Base-by-base conservation (phyloP, 2,797 vertebrate genomes). In the Steatocranus sp. region DNA sequence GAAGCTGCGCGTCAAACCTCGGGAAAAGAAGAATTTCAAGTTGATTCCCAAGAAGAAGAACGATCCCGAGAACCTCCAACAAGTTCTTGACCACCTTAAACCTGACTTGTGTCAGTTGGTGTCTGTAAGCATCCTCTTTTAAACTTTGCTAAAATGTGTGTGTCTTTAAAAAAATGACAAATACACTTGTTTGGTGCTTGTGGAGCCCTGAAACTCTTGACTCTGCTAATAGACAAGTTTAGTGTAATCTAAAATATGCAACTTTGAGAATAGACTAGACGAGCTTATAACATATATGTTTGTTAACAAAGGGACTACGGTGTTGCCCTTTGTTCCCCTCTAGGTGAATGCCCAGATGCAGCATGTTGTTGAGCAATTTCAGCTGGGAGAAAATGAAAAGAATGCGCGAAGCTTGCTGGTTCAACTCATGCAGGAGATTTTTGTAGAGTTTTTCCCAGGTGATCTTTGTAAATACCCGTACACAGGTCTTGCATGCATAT, bases 391-490 rank as follows among this genome's bases (percentile, higher is more conserved):
- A 78, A 96, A 94, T 0, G 97, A 98, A 81, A 96, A 93, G 73
- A 97, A 96, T 30, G 92, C 96, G 11, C 87, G 98, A 63, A 86
- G 91, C 12, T 94, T 99, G 11, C 90, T 98, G 48, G 94, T 98
- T 68, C 88, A 97, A 5, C 96, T 99, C 34, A 94, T 99, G 85
- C 97, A 98, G 82, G 98, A 98, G 89, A 96, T 98, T 73, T 98
- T 98, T 81, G 91, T 95, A 0, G 98, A 99, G 85, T 99, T 99
- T 91, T 97, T 99, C 83, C 98, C 98, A 80, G 97, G 98, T 99
- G 58, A 91, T 78, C 2, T 32, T 38, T 79, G 2, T 36, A 38
- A 70, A 61, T 27, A n/a, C 5, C 32, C 3, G 3, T 3, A 11
- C 2, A 25, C 1, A 17, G 8, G 8, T 30, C 15, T 46, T 20